These are phyloP conservation scores for Ornithoptera alexandrae DNA, from an alignment of 2,888 invertebrate genomes.

Conservation along the genomic window DNA sequence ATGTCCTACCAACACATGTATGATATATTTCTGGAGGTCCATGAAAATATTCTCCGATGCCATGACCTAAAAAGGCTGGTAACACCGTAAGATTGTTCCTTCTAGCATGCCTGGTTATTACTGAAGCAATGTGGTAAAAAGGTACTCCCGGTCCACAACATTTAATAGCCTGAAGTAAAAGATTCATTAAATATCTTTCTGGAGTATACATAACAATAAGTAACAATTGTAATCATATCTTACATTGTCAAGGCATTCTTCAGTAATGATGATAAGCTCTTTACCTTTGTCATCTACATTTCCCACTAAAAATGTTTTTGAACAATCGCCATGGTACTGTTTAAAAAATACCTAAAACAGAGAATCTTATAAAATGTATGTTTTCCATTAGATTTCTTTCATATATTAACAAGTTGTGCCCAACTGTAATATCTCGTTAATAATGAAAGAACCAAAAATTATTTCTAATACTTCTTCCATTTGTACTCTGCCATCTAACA, in stretches of 20 bases:
- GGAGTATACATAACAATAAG: neutral
- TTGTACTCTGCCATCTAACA: too few species aligned
- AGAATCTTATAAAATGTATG: conserved; percentile 8
- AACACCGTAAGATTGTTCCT: conserved; percentile 83
- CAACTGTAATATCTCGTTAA: too few species aligned
- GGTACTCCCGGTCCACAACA: conserved; percentile 81
- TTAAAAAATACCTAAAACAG: conserved; percentile 84
- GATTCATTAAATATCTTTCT: neutral
- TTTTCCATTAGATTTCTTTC: too few species aligned
- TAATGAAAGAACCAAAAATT: too few species aligned
- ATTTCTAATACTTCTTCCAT: too few species aligned
- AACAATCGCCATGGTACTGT: conserved; percentile 96
- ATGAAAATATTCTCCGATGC: conserved; percentile 95
- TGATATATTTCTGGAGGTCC: conserved; percentile 95
- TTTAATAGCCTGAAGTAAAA: conserved; percentile 69
- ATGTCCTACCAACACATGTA: conserved; percentile 73
- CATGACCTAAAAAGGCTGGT: conserved; percentile 93
- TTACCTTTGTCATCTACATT: conserved; percentile 87
- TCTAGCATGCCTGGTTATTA: conserved; percentile 83
- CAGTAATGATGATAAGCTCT: conserved; percentile 84
- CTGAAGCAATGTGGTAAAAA: conserved; percentile 82
- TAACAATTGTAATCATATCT: conserved; percentile 36
- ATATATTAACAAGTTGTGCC: too few species aligned
- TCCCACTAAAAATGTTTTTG: conserved; percentile 91
- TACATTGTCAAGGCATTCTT: conserved; percentile 84